phyloP scores from a whole-genome alignment of 1,140 invertebrate species.

The Mamestra configurata region DNA sequence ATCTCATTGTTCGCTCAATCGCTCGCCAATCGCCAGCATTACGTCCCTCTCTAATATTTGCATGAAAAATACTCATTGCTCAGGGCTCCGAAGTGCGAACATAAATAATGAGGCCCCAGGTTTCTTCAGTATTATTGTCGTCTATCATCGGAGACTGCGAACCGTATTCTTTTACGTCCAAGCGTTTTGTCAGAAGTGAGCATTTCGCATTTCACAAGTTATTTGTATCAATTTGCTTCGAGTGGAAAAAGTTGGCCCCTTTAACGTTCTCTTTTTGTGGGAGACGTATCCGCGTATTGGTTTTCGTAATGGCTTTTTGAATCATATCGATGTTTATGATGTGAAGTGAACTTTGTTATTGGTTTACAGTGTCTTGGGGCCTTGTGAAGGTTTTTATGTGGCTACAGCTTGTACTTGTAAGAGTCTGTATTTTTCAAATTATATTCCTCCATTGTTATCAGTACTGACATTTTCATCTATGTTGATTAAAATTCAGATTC shows the following conservation, averaged over 20 bases:
- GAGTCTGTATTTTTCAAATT: too few relatives aligned
- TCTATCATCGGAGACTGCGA: constrained; percentile 65
- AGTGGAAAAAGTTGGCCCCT: constrained; percentile 22
- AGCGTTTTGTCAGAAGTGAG: constrained; percentile 42
- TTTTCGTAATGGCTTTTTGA: constrained; percentile 36
- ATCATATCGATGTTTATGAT: constrained; percentile 24
- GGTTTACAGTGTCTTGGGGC: neutral
- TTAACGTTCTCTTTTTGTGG: constrained; percentile 7
- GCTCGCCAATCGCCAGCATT: constrained; percentile 34
- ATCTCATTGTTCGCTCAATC: constrained; percentile 39
- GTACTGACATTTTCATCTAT: too few relatives aligned
- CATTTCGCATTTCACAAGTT: constrained; percentile 41
- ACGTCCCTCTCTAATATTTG: constrained; percentile 67
- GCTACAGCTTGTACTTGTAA: too few relatives aligned
- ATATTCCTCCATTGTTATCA: too few relatives aligned
- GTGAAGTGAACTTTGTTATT: constrained; percentile 35
- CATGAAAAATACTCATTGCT: constrained; percentile 72
- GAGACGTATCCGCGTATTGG: constrained; percentile 27
- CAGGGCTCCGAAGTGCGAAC: constrained; percentile 69
- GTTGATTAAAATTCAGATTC: too few relatives aligned
- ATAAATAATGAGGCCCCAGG: constrained; percentile 75
- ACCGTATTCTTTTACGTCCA: constrained; percentile 48
- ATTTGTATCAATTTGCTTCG: constrained; percentile 51
- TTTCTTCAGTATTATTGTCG: constrained; percentile 73
- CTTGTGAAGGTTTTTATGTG: neutral